Evolutionary conservation across 2,797 vertebrate species (phyloP).

Genomic region (Agapornis canus): DNA sequence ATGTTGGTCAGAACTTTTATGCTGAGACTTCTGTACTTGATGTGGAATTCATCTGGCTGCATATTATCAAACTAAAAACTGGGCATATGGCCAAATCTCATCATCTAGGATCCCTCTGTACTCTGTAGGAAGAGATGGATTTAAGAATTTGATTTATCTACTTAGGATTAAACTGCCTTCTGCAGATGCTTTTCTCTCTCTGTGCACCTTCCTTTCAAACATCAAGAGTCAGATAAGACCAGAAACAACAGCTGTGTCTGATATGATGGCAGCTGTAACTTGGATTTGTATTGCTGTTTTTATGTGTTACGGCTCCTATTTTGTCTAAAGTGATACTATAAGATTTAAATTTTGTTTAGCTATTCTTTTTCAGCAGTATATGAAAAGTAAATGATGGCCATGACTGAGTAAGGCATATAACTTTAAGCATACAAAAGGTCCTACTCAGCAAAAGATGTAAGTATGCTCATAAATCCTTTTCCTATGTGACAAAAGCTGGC

Average conservation of each 20-base stretch:
- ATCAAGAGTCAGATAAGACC: not conserved
- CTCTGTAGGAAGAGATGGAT: not conserved
- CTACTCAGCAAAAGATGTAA: conserved; percentile 7
- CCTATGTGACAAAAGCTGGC: not conserved
- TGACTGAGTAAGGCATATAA: not conserved
- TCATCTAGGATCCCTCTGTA: not conserved
- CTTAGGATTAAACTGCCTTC: not conserved
- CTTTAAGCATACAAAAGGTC: not conserved
- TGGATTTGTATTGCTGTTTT: not conserved
- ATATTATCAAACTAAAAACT: not conserved
- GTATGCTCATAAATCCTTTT: conserved; percentile 19
- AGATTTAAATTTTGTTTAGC: not conserved
- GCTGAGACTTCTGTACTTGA: not conserved
- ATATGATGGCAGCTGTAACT: not conserved
- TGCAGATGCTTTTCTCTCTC: not conserved
- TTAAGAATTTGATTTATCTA: not conserved
- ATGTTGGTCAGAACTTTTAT: not conserved
- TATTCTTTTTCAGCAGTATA: not conserved
- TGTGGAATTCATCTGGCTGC: not conserved
- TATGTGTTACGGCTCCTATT: not conserved
- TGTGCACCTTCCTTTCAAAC: not conserved
- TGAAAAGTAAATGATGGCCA: not conserved
- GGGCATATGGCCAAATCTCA: not conserved
- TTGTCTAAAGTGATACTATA: not conserved
- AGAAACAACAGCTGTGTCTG: not conserved